Evolutionary conservation across 2,888 invertebrate genomes (phyloP), one percentile per base, ranked within the genome.

Genomic region (Cyclophora punctaria): DNA sequence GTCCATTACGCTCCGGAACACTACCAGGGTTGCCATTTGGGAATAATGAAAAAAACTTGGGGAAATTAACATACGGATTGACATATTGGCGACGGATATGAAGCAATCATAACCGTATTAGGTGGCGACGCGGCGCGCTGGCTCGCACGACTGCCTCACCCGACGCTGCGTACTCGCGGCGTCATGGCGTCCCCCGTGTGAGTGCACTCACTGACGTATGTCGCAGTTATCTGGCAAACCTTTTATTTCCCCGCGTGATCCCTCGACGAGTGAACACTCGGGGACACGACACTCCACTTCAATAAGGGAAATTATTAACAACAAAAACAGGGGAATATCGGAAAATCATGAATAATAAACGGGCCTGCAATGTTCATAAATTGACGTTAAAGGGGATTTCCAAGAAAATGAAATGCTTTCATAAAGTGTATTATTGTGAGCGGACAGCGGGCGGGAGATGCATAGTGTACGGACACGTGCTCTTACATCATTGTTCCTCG

Each of bases 1-100:
- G 78, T 78, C 82, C 78, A 85, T 85, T 85, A 85, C 64, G 64
- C 59, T 67, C 60, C 62, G 60, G 54, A 59, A 43, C 2, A 20
- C 20, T 20, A 20, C 20, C 58, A 66, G 62, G 64, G 66, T 51
- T 65, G 63, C 50, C 56, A 58, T 64, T 56, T 51, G 35, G 48
- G 34, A 34, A 50, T 53, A 52, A 53, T 53, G 48, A 57, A 56
- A 55, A 49, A 48, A 51, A 37, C 33, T 5, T 44, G 5, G 34
- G 46, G 34, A 45, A 46, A 52, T 53, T 52, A 51, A 47, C 51
- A 52, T 51, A 50, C 49, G 49, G 49, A 58, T 52, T 57, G 52
- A 50, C 55, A 53, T 55, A 53, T 58, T 45, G 48, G 42, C 7
- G 20, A 41, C 44, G 34, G 34, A 44, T 44, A 1, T 7, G 20